A percentile compares a stretch with the other conserved stretches of the same genome.
These are phyloP conservation scores for Epsilonema sp. DNA, from an alignment of 2,888 invertebrate species.

Conservation along the genomic window DNA sequence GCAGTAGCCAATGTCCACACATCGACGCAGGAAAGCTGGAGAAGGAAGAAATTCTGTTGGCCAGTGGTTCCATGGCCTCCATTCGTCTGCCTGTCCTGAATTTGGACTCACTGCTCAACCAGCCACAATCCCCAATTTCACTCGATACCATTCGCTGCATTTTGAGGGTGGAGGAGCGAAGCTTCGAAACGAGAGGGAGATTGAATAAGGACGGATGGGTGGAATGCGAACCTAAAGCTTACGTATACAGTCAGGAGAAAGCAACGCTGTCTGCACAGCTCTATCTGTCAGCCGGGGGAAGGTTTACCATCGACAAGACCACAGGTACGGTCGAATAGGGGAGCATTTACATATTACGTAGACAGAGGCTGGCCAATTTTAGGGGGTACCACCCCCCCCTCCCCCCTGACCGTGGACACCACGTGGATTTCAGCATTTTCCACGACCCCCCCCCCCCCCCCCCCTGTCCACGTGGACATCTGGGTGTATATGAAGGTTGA, in stretches of 20 bases:
- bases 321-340: too few relatives aligned
- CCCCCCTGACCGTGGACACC: too few relatives aligned
- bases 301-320: constrained; percentile 73
- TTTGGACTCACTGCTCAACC: constrained; percentile 49
- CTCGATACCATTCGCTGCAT: constrained; percentile 3
- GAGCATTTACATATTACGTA: too few relatives aligned
- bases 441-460: too few relatives aligned
- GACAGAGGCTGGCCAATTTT: too few relatives aligned
- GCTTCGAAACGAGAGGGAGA: neutral
- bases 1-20: constrained; percentile 46
- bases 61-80: constrained; percentile 70
- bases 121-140: neutral
- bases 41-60: constrained; percentile 47
- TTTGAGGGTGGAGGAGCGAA: neutral
- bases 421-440: too few relatives aligned
- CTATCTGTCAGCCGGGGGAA: constrained; percentile 75
- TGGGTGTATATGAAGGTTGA: too few relatives aligned
- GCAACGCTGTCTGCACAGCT: constrained; percentile 72
- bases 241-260: constrained; percentile 29
- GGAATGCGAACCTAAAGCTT: constrained; percentile 51
- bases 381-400: too few relatives aligned
- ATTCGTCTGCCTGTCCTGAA: constrained; percentile 72
- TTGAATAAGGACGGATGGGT: neutral
- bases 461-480: too few relatives aligned
- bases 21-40: constrained; percentile 45